These are phyloP conservation scores for Melipona beecheii DNA, from an alignment of 2,888 invertebrate species.

Conservation along the genomic window DNA sequence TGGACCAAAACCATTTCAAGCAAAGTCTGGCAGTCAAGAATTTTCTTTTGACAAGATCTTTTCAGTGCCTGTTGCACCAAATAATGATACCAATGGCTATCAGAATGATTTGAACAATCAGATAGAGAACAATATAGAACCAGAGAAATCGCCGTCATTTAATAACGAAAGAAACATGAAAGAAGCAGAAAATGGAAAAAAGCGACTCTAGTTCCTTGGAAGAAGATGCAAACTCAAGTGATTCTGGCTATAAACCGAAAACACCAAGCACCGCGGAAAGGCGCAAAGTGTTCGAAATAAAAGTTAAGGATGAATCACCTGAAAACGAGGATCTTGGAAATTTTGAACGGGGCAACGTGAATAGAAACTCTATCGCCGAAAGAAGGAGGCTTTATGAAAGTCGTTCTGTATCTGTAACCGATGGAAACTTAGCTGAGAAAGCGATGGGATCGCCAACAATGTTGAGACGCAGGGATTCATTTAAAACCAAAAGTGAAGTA, in stretches of 20 bases:
- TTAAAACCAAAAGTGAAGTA: constrained; percentile 87
- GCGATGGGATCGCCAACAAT: constrained; percentile 89
- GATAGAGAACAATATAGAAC: constrained; percentile 72
- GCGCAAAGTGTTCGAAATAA: constrained; percentile 89
- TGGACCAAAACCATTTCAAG: constrained; percentile 94
- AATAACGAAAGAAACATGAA: constrained; percentile 78
- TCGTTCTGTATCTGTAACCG: constrained; percentile 88
- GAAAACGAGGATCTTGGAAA: constrained; percentile 85
- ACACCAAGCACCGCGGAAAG: constrained; percentile 92
- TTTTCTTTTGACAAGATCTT: constrained; percentile 93
- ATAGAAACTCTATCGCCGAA: constrained; percentile 91
- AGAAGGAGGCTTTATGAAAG: constrained; percentile 91
- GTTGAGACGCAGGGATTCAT: constrained; percentile 89
- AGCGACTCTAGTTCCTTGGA: constrained; percentile 87
- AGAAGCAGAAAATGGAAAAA: constrained; percentile 86
- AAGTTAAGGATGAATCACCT: constrained; percentile 85
- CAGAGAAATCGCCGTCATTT: constrained; percentile 75
- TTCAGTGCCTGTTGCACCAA: constrained; percentile 90
- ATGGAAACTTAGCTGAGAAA: constrained; percentile 87
- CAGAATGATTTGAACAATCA: constrained; percentile 75
- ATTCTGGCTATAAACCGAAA: constrained; percentile 89
- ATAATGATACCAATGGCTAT: constrained; percentile 80
- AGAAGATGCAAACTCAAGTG: constrained; percentile 87
- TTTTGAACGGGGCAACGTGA: constrained; percentile 87
- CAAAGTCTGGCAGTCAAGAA: constrained; percentile 89